A percentile compares a stretch with the other conserved stretches of the same genome.
These are phyloP conservation scores for Pygoscelis adeliae DNA, from an alignment of 2,113 vertebrate genomes.

Conservation along the genomic window DNA sequence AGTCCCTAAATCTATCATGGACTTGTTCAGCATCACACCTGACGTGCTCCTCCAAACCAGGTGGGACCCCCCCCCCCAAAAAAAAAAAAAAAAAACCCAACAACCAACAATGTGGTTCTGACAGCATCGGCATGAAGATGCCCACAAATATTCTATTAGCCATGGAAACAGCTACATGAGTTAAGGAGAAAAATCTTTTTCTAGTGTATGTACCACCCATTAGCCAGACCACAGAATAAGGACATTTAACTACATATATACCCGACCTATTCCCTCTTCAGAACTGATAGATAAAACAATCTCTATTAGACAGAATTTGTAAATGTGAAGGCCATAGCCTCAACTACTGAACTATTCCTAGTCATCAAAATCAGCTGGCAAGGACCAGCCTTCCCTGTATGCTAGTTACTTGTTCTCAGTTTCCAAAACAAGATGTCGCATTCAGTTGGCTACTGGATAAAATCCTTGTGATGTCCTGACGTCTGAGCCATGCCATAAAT, in stretches of 20 bases:
- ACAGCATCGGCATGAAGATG: not conserved
- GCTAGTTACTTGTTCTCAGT: not conserved
- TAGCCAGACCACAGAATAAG: not conserved
- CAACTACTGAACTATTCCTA: not conserved
- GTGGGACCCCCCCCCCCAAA: not conserved
- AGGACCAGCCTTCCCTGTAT: not conserved
- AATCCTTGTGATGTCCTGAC: not conserved
- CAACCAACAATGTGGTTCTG: not conserved
- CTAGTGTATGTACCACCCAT: not conserved
- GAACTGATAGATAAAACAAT: not conserved
- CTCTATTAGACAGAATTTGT: not conserved
- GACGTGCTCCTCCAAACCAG: rapidly evolving
- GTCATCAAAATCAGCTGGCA: not conserved
- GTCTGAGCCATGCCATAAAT: not conserved
- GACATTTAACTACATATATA: not conserved
- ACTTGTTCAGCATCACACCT: not conserved
- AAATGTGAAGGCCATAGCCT: not conserved
- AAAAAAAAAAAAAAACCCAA: no score
- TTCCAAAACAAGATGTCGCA: not conserved
- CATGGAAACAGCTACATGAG: not conserved
- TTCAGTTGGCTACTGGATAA: not conserved
- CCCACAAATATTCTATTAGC: not conserved
- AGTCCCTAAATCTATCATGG: not conserved
- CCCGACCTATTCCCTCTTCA: not conserved
- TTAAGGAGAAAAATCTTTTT: not conserved